Percentiles rank a stretch among this genome's conserved stretches.
Conservation (phyloP, 2,113 vertebrate species). For the Nycticorax nycticorax region DNA sequence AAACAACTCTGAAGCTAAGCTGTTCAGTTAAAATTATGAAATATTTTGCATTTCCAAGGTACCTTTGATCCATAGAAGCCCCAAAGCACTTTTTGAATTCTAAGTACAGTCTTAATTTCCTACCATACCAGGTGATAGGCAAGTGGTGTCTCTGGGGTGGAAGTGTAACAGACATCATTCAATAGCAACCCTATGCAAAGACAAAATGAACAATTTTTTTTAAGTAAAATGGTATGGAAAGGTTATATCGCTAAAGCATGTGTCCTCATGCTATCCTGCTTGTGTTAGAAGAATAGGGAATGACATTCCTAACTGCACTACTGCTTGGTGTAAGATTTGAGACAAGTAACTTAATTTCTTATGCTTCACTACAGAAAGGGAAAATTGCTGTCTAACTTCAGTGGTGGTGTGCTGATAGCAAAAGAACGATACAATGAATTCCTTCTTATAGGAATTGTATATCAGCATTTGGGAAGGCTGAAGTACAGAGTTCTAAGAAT, state of each 20-base stretch:
- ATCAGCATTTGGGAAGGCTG: background rate
- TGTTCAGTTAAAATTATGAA: conserved; percentile 65
- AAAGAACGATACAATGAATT: background rate
- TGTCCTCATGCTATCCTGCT: background rate
- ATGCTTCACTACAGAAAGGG: background rate
- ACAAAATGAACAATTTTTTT: background rate
- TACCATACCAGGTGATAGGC: background rate
- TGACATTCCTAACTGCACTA: background rate
- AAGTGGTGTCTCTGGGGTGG: background rate
- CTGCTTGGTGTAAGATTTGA: background rate
- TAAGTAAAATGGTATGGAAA: background rate
- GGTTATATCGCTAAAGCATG: background rate
- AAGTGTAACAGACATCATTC: background rate
- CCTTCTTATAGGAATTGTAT: background rate
- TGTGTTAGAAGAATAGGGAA: background rate
- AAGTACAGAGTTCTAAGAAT: background rate
- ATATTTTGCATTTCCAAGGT: conserved; percentile 46
- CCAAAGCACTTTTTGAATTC: background rate
- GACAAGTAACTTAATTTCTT: background rate
- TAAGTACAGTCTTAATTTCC: conserved; percentile 4
- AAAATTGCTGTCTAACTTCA: background rate
- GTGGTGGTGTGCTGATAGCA: background rate
- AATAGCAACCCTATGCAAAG: background rate
- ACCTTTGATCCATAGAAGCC: conserved; percentile 11
- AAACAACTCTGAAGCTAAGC: conserved; percentile 72